phyloP scores from a whole-genome alignment of 2,113 vertebrate species.

The Dasyprocta punctata region DNA sequence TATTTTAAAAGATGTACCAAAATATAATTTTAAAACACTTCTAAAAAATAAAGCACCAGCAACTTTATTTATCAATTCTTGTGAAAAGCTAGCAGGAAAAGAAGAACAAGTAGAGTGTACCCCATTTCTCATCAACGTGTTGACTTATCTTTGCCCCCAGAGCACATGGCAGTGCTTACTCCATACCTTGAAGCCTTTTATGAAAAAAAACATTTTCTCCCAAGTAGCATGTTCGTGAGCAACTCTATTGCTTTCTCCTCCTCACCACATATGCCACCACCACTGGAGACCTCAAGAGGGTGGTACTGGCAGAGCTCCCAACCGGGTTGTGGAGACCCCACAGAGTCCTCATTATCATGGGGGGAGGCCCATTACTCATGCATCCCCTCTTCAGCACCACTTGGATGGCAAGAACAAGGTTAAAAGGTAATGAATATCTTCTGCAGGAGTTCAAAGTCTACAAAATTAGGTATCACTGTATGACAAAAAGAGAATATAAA shows the following conservation, averaged over 20 bases:
- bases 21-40: background rate
- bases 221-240: background rate
- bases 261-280: background rate
- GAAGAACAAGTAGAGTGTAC: background rate
- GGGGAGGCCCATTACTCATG: background rate
- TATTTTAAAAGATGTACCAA: background rate
- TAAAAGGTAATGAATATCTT: background rate
- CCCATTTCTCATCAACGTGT: background rate
- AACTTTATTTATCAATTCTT: background rate
- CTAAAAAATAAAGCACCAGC: background rate
- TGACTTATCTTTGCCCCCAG: background rate
- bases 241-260: background rate
- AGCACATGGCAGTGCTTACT: no score
- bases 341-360: rapidly evolving
- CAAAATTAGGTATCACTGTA: background rate
- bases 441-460: background rate
- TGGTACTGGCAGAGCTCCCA: background rate
- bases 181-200: background rate
- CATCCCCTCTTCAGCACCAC: background rate
- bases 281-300: background rate
- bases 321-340: background rate
- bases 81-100: conserved; percentile 23
- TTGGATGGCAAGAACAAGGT: background rate
- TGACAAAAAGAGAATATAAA: background rate
- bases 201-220: background rate